Evolutionary conservation across 1,140 invertebrate genomes (phyloP).

Genomic region (Colletes gigas): DNA sequence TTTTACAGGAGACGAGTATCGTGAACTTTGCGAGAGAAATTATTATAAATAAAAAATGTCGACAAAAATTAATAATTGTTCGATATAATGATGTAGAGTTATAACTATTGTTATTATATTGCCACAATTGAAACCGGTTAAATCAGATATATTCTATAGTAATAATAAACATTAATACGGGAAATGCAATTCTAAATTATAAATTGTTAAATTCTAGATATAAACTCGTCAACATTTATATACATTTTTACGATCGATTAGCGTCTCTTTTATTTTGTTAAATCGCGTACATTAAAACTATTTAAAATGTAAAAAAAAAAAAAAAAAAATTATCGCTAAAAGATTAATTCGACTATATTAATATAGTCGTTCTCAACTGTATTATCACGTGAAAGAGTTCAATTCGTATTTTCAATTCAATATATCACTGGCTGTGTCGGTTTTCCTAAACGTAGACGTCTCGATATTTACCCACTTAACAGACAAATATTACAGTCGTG

Average conservation of each 20-base stretch:
- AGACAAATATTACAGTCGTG: not conserved
- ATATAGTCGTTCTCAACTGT: not conserved
- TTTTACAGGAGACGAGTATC: not conserved
- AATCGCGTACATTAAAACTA: not conserved
- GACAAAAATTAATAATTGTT: not conserved
- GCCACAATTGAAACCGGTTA: not conserved
- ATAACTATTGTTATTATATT: not conserved
- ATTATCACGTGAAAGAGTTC: not conserved
- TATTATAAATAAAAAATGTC: too few relatives aligned
- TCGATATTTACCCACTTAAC: conserved; percentile 10
- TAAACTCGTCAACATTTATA: conserved; percentile 20
- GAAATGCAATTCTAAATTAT: conserved; percentile 13
- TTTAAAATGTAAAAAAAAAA: conserved; percentile 1
- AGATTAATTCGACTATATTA: not conserved
- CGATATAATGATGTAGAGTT: not conserved
- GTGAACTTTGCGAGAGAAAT: not conserved
- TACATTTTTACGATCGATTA: conserved; percentile 10
- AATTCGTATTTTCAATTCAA: not conserved
- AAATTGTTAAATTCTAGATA: conserved; percentile 16
- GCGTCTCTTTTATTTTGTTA: not conserved
- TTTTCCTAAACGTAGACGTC: conserved; percentile 1
- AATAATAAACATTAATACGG: not conserved
- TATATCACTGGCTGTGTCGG: not conserved
- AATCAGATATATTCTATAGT: conserved; percentile 19
- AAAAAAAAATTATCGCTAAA: conserved; percentile 1